Percentiles rank a stretch among this genome's conserved stretches.
Conservation (phyloP, 2,888 invertebrate species). For the Miltochrista miniata region DNA sequence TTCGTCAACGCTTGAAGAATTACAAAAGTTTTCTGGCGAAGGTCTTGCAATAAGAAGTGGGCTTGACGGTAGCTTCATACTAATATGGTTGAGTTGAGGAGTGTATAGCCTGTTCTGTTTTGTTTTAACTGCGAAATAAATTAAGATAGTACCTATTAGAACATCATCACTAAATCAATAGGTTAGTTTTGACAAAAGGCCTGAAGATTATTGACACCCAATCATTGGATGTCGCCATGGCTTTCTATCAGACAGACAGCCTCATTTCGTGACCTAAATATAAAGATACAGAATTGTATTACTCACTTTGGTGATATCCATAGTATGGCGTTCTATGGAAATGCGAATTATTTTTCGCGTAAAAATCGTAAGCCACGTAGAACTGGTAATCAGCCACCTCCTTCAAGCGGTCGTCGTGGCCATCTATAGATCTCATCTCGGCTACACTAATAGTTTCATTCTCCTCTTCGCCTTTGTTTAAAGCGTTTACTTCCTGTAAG, state of each 20-base stretch:
- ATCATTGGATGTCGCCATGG: no score
- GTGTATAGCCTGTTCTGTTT: conserved; percentile 86
- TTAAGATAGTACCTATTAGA: background rate
- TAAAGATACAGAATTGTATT: no score
- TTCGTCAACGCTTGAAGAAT: conserved; percentile 86
- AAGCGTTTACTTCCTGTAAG: conserved; percentile 89
- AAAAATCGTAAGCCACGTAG: conserved; percentile 94
- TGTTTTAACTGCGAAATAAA: conserved; percentile 75
- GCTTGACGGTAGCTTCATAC: conserved; percentile 89
- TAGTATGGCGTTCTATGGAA: conserved; percentile 90
- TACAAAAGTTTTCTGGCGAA: conserved; percentile 87
- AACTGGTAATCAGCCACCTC: conserved; percentile 90
- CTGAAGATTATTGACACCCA: no score
- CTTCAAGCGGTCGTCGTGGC: conserved; percentile 86
- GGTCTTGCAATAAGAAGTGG: conserved; percentile 88
- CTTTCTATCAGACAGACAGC: no score
- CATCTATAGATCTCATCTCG: conserved; percentile 85
- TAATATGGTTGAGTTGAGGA: conserved; percentile 94
- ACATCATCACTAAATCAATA: no score
- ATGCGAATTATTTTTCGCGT: conserved; percentile 91
- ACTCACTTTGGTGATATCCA: conserved; percentile 87
- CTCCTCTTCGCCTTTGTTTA: conserved; percentile 89
- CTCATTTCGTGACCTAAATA: no score
- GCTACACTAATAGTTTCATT: conserved; percentile 86
- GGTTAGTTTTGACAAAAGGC: no score